phyloP scores from a whole-genome alignment of 1,140 invertebrate genomes.

The Formica selysi region DNA sequence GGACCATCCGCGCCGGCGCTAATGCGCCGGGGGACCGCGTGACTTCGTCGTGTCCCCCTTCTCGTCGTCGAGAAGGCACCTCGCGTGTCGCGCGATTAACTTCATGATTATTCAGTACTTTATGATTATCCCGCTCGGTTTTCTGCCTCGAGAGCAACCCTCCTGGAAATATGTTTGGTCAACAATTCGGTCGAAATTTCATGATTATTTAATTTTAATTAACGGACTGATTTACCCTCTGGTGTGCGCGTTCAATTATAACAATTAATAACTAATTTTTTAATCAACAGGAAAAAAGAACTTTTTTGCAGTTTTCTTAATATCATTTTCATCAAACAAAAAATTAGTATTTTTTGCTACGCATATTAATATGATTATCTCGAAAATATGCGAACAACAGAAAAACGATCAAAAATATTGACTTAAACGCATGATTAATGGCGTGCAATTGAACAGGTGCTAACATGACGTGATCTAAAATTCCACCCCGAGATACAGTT shows the following conservation, averaged over 20 bases:
- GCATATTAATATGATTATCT: slow-evolving; percentile 24
- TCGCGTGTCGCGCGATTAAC: slow-evolving; percentile 62
- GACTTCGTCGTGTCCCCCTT: slow-evolving; percentile 29
- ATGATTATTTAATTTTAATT: slow-evolving; percentile 31
- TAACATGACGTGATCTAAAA: slow-evolving; percentile 49
- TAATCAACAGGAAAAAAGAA: neutral
- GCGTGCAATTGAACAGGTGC: slow-evolving; percentile 37
- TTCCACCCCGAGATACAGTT: slow-evolving; percentile 26
- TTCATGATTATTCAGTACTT: slow-evolving; percentile 66
- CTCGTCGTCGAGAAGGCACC: slow-evolving; percentile 21
- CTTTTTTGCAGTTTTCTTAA: neutral
- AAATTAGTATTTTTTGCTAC: neutral
- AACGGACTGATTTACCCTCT: neutral
- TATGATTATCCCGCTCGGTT: slow-evolving; percentile 36
- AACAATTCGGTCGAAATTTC: neutral
- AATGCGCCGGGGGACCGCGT: slow-evolving; percentile 67
- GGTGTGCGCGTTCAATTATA: neutral
- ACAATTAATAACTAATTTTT: neutral
- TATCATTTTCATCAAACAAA: neutral
- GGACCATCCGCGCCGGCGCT: slow-evolving; percentile 74
- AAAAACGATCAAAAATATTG: slow-evolving; percentile 9
- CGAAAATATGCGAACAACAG: too few relatives aligned
- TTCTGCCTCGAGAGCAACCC: slow-evolving; percentile 18
- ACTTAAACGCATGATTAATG: slow-evolving; percentile 48
- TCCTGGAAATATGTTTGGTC: neutral